These are phyloP conservation scores for Vanessa tameamea DNA, from an alignment of 1,140 invertebrate genomes.

Conservation along the genomic window DNA sequence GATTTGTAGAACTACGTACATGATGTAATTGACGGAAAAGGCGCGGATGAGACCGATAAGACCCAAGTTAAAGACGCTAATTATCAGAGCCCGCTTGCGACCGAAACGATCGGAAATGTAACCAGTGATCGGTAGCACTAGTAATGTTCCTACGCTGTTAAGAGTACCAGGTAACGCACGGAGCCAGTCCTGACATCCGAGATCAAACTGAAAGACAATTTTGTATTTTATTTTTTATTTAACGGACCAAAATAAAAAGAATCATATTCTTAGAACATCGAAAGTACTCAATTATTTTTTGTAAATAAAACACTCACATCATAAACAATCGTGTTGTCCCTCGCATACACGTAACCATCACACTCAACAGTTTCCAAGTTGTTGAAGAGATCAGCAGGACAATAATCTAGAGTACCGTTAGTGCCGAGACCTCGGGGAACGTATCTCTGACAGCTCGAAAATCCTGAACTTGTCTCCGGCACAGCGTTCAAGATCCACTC, in stretches of 20 bases:
- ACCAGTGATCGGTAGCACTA: slow-evolving; percentile 65
- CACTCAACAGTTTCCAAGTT: slow-evolving; percentile 42
- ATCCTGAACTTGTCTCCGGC: slow-evolving; percentile 47
- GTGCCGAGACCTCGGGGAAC: slow-evolving; percentile 14
- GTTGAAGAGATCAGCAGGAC: slow-evolving; percentile 55
- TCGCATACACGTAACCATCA: slow-evolving; percentile 63
- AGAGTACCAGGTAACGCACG: slow-evolving; percentile 64
- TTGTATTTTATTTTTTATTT: neutral
- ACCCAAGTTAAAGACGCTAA: slow-evolving; percentile 80
- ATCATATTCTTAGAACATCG: too few relatives aligned
- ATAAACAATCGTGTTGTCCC: slow-evolving; percentile 67
- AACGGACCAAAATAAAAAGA: too few relatives aligned
- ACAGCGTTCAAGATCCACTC: slow-evolving; percentile 66
- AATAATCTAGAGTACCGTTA: slow-evolving; percentile 52
- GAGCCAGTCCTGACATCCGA: slow-evolving; percentile 65
- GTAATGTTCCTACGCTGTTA: slow-evolving; percentile 60
- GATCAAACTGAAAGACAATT: slow-evolving; percentile 52
- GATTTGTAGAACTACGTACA: slow-evolving; percentile 84
- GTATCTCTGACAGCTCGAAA: slow-evolving; percentile 54
- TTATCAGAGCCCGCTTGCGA: slow-evolving; percentile 83
- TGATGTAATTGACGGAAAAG: slow-evolving; percentile 84
- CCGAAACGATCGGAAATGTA: slow-evolving; percentile 84
- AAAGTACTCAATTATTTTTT: too few relatives aligned
- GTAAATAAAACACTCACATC: slow-evolving; percentile 53
- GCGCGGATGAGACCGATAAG: slow-evolving; percentile 84